Evolutionary conservation across 92 coral and sea anemone genomes (phyloP).

Genomic region (Parazoanthus darwini): DNA sequence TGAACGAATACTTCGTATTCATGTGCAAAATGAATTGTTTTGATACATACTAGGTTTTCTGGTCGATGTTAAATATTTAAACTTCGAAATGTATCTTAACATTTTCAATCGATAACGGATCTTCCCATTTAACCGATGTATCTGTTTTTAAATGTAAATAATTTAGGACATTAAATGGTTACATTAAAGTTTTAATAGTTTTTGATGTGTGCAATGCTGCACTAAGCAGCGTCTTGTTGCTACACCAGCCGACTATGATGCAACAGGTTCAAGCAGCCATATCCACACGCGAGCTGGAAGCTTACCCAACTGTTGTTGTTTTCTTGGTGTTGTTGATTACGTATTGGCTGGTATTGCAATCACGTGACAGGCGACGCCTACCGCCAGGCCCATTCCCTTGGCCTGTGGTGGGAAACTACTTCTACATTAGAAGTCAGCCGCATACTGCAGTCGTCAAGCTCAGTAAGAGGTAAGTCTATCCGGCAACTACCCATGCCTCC

Average conservation of each 20-base stretch:
- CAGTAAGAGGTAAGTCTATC: neutral
- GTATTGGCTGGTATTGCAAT: neutral
- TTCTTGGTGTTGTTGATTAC: neutral
- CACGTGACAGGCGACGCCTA: neutral
- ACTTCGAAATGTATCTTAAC: too few species aligned
- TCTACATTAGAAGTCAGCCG: neutral
- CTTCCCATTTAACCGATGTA: too few species aligned
- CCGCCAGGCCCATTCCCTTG: neutral
- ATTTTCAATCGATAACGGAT: too few species aligned
- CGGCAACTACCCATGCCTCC: neutral
- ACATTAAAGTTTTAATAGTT: too few species aligned
- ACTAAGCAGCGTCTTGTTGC: neutral
- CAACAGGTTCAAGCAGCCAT: neutral
- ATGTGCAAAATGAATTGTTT: too few species aligned
- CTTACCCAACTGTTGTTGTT: neutral
- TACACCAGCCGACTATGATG: neutral
- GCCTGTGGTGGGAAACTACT: constrained; percentile 3
- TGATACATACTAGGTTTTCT: too few species aligned
- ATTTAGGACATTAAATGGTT: too few species aligned
- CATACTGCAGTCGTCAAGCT: neutral
- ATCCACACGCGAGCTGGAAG: neutral
- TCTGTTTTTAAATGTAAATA: too few species aligned
- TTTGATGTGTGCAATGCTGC: neutral
- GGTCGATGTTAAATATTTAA: too few species aligned
- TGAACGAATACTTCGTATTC: too few species aligned